These are phyloP conservation scores for Scolopax bukidnonensis DNA, from an alignment of 2,797 vertebrate genomes.

Conservation along the genomic window DNA sequence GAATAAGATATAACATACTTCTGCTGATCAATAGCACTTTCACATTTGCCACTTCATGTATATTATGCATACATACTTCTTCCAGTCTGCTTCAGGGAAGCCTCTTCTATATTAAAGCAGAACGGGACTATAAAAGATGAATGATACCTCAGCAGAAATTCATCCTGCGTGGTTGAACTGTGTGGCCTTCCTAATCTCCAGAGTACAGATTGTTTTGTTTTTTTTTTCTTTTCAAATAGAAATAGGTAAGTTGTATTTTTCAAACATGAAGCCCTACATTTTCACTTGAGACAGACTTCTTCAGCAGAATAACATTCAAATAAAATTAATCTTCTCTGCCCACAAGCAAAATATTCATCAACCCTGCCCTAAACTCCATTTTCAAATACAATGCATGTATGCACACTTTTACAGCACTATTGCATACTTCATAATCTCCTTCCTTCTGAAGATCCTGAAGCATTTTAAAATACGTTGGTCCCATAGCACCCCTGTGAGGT, in stretches of 20 bases:
- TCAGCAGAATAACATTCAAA: conserved; percentile 8
- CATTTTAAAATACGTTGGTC: conserved; percentile 36
- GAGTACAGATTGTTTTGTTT: neutral
- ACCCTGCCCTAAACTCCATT: neutral
- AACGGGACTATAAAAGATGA: neutral
- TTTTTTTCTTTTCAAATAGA: neutral
- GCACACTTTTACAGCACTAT: neutral
- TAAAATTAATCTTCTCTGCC: conserved; percentile 3
- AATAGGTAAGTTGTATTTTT: conserved; percentile 15
- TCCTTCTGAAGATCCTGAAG: conserved; percentile 14
- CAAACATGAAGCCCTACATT: neutral
- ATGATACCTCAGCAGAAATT: conserved; percentile 36
- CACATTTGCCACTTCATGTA: neutral
- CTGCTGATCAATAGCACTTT: neutral
- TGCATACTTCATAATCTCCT: neutral
- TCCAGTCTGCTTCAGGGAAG: neutral
- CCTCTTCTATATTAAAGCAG: conserved; percentile 5
- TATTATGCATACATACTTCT: neutral
- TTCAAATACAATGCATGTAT: neutral
- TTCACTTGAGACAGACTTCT: neutral
- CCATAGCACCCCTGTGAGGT: conserved; percentile 56
- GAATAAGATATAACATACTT: neutral
- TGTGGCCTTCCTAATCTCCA: conserved; percentile 37
- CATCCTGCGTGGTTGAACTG: conserved; percentile 28
- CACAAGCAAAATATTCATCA: conserved; percentile 38